Conservation (phyloP, 2,797 vertebrate genomes). For the Valencia hispanica region DNA sequence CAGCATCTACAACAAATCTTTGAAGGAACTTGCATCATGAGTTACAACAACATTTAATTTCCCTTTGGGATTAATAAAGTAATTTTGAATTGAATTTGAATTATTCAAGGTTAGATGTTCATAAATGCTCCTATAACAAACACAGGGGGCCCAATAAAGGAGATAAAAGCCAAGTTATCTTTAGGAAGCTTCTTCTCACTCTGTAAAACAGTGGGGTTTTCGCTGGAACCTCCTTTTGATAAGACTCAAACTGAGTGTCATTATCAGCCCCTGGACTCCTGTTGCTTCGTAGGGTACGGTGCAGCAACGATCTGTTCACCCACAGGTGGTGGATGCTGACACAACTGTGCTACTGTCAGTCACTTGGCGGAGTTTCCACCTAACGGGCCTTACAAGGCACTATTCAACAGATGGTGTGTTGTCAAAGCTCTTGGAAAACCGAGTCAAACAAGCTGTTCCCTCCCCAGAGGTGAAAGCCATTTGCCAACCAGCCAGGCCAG, state of each 20-base stretch:
- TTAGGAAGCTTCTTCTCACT: constrained; percentile 5
- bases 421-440: constrained; percentile 55
- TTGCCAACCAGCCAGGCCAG: constrained; percentile 15
- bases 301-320: background rate
- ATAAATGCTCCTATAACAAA: constrained; percentile 39
- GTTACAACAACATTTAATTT: too few relatives aligned
- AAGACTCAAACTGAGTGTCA: constrained; percentile 45
- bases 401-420: constrained; percentile 60
- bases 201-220: background rate
- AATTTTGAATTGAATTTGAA: too few relatives aligned
- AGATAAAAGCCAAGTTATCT: constrained; percentile 12
- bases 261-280: constrained; percentile 37
- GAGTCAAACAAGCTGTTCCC: constrained; percentile 52
- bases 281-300: constrained; percentile 32
- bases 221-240: constrained; percentile 2
- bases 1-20: too few relatives aligned
- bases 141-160: constrained; percentile 16
- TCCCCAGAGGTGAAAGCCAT: constrained; percentile 41
- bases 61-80: too few relatives aligned
- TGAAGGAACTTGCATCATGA: too few relatives aligned
- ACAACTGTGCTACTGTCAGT: constrained; percentile 39
- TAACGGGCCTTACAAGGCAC: constrained; percentile 17
- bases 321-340: constrained; percentile 26
- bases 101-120: background rate
- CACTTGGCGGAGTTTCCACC: constrained; percentile 39